These are phyloP conservation scores for Rhinoraja longicauda DNA, from an alignment of 2,797 vertebrate species.

Conservation along the genomic window DNA sequence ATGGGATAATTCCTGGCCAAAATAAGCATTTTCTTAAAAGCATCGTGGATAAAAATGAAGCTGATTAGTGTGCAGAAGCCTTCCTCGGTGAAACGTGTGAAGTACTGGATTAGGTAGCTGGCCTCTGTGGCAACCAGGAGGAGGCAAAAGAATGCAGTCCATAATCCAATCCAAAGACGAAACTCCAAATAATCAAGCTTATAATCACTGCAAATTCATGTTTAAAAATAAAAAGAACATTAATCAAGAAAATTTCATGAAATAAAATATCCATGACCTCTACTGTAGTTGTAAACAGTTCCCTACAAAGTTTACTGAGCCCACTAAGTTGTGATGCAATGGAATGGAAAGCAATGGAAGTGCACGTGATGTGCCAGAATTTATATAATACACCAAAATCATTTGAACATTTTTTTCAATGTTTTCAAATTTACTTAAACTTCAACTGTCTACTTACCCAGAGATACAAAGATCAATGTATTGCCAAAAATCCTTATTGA, in stretches of 20 bases:
- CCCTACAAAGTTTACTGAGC: background rate
- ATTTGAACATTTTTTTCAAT: background rate
- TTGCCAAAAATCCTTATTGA: background rate
- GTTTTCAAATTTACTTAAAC: background rate
- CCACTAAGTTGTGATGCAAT: background rate
- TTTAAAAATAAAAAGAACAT: background rate
- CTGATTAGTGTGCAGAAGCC: conserved; percentile 70
- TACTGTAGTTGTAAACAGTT: background rate
- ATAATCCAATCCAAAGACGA: conserved; percentile 68
- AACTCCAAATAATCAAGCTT: conserved; percentile 64
- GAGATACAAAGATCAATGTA: background rate
- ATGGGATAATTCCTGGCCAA: conserved; percentile 59
- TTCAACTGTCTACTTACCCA: background rate
- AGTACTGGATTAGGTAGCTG: conserved; percentile 62
- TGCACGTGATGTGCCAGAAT: background rate
- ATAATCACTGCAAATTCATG: conserved; percentile 51
- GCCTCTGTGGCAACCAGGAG: conserved; percentile 65
- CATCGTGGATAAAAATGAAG: conserved; percentile 68
- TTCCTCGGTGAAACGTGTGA: conserved; percentile 69
- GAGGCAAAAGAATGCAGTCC: conserved; percentile 63
- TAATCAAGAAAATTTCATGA: background rate
- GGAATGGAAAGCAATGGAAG: background rate
- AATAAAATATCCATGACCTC: background rate
- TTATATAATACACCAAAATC: background rate
- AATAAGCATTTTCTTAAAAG: conserved; percentile 63